Percentiles rank a stretch among this genome's conserved stretches.
phyloP scores from a whole-genome alignment of 2,113 vertebrate genomes.

The Ochotona princeps region DNA sequence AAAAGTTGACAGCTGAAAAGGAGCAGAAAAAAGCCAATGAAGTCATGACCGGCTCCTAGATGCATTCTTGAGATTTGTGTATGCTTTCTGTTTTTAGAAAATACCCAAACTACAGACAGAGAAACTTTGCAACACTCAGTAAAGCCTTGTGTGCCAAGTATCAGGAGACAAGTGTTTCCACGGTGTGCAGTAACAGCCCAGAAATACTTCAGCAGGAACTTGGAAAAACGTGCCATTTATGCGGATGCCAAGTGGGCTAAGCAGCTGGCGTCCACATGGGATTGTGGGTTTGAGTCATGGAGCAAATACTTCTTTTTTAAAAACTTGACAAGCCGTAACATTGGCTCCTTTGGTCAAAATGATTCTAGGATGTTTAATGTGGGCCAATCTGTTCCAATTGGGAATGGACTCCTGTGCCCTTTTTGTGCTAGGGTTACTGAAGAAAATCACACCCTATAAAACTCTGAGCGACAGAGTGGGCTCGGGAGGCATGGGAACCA shows the following conservation, averaged over 20 bases:
- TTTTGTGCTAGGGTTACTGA: background rate
- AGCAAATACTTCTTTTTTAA: too few species aligned
- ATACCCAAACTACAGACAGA: background rate
- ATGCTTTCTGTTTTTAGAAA: background rate
- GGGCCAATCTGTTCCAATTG: background rate
- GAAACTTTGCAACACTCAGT: background rate
- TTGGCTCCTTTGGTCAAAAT: background rate
- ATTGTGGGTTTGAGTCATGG: too few species aligned
- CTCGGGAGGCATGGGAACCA: background rate
- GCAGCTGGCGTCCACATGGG: too few species aligned
- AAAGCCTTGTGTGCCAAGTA: background rate
- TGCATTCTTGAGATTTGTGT: background rate
- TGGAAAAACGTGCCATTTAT: background rate
- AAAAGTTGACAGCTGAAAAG: too few species aligned
- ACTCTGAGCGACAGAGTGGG: background rate
- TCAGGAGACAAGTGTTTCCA: background rate
- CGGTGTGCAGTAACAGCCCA: background rate
- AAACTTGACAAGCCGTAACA: too few species aligned
- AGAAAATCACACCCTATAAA: background rate
- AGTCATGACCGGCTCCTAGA: too few species aligned
- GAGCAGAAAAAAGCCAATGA: background rate
- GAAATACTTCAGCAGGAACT: rapidly evolving
- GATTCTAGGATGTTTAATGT: background rate
- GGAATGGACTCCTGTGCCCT: background rate
- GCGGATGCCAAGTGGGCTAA: too few species aligned